A percentile compares a stretch with the other conserved stretches of the same genome.
Conservation (phyloP, 2,797 vertebrate genomes). For the Syncerus caffer region DNA sequence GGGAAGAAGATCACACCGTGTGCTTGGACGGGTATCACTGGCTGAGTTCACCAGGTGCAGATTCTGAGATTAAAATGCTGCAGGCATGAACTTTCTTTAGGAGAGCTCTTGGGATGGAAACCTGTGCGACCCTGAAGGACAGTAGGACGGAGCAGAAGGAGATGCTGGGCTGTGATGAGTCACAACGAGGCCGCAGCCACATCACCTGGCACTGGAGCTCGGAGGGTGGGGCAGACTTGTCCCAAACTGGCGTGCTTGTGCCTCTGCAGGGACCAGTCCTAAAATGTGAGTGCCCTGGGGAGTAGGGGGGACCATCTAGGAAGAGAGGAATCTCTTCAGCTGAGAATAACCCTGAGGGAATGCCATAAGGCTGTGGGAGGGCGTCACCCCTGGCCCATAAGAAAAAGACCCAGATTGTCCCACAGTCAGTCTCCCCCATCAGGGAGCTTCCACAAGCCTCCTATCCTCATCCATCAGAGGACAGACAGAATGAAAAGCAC, state of each 20-base stretch:
- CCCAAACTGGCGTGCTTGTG: background rate
- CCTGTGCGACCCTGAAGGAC: background rate
- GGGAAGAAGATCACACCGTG: background rate
- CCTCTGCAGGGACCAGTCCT: background rate
- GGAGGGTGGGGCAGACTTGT: rapidly evolving
- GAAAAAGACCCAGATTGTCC: background rate
- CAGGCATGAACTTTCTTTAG: background rate
- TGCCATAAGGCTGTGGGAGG: background rate
- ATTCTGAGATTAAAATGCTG: background rate
- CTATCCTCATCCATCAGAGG: background rate
- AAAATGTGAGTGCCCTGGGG: background rate
- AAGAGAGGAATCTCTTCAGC: background rate
- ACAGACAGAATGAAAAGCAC: background rate
- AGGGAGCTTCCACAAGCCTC: background rate
- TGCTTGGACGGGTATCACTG: background rate
- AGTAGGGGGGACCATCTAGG: background rate
- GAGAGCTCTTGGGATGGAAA: background rate
- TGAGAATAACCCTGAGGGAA: background rate
- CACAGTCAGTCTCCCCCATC: background rate
- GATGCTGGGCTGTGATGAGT: background rate
- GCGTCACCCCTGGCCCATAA: rapidly evolving
- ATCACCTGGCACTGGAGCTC: background rate
- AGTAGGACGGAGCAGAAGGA: rapidly evolving
- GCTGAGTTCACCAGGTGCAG: background rate
- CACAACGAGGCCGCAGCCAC: background rate